Evolutionary conservation across 2,888 invertebrate species (phyloP).

Genomic region (Therioaphis trifolii): DNA sequence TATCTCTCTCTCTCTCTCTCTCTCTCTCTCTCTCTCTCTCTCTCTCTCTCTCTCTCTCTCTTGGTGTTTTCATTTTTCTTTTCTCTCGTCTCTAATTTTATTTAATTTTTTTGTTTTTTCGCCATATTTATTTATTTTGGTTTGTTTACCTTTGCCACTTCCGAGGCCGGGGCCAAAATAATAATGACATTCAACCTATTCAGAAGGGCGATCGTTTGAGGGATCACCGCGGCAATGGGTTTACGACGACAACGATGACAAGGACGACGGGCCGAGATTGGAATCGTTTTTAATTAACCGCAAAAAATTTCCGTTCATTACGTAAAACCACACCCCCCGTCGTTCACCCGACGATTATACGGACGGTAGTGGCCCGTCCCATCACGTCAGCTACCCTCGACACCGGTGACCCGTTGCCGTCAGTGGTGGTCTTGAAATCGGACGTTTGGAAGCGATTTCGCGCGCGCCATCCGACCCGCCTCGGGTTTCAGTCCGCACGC

Average conservation of each 20-base stretch:
- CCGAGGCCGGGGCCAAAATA: not conserved
- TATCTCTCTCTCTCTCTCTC: not conserved
- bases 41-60: not conserved
- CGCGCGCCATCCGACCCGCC: too few relatives aligned
- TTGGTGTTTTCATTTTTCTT: not conserved
- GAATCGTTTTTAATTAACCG: slow-evolving; percentile 44
- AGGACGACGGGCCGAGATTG: slow-evolving; percentile 2
- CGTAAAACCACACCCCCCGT: not conserved
- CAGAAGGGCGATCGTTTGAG: not conserved
- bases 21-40: not conserved
- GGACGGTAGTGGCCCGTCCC: too few relatives aligned
- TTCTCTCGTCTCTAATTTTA: not conserved
- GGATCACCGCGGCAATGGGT: not conserved
- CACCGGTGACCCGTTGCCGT: too few relatives aligned
- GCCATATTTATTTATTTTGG: not conserved
- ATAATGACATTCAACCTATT: slow-evolving; percentile 2
- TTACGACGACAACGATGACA: too few relatives aligned
- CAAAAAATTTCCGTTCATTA: slow-evolving; percentile 40
- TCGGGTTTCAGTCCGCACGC: too few relatives aligned
- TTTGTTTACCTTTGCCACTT: not conserved
- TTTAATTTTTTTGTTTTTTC: not conserved
- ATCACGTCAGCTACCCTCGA: too few relatives aligned
- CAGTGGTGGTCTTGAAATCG: too few relatives aligned
- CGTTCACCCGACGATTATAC: too few relatives aligned
- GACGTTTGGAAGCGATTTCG: too few relatives aligned